Evolutionary conservation across 2,888 invertebrate species (phyloP).

Genomic region (Theodoxus fluviatilis): DNA sequence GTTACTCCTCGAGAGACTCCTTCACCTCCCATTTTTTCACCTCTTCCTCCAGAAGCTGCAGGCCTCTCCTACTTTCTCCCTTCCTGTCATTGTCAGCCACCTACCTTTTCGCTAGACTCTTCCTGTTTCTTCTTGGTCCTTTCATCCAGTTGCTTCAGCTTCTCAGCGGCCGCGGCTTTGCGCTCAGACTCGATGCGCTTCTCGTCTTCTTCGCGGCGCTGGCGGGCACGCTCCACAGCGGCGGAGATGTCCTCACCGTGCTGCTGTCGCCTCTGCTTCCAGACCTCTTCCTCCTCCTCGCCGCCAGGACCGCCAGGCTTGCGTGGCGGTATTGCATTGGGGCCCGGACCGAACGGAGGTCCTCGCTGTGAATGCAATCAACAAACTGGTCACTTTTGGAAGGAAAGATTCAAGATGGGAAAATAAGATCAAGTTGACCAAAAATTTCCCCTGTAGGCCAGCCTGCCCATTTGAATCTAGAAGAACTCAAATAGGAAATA

Average conservation of each 20-base stretch:
- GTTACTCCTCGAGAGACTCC: too few species aligned
- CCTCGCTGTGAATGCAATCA: neutral
- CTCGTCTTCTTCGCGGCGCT: constrained; percentile 88
- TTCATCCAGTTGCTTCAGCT: constrained; percentile 75
- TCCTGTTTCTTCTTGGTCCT: constrained; percentile 70
- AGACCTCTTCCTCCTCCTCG: constrained; percentile 73
- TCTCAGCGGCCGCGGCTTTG: constrained; percentile 73
- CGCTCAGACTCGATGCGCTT: constrained; percentile 67
- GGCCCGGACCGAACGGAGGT: constrained; percentile 32
- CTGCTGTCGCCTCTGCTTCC: constrained; percentile 76
- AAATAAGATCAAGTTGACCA: too few species aligned
- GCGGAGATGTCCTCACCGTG: constrained; percentile 68
- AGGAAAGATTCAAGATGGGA: neutral
- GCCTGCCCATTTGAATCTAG: too few species aligned
- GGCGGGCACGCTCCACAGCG: constrained; percentile 81
- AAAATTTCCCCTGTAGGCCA: too few species aligned
- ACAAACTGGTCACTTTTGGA: neutral
- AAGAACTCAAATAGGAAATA: neutral
- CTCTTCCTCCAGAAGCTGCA: too few species aligned
- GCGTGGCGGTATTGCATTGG: too few species aligned
- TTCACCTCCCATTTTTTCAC: too few species aligned
- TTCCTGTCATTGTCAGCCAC: too few species aligned
- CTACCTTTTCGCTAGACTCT: constrained; percentile 50
- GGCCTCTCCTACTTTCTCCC: too few species aligned
- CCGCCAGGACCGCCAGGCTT: constrained; percentile 40